Evolutionary conservation across 2,888 invertebrate genomes (phyloP), one percentile per base, ranked within the genome.

Genomic region (Oscheius sp.): DNA sequence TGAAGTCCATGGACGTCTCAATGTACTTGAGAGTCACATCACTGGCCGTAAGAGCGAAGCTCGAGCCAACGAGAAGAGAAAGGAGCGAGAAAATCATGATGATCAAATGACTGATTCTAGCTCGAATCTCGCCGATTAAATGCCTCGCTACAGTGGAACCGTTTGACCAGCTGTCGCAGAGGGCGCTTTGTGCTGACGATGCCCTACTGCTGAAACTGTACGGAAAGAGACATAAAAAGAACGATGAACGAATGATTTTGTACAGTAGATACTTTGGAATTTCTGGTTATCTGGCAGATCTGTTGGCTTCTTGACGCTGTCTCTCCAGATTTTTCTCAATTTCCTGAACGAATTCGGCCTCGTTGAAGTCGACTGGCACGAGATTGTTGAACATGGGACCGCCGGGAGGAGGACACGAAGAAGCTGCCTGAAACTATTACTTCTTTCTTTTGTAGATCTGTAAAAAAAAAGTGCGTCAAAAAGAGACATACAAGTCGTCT

Each of bases 1-100:
- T 74, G 1, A 55, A 35, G 29, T 74, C 74, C 58, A 74, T 47
- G 9, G 68, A 68, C 2, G 68, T 48, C 5, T 68, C 68, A 13
- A 74, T 37, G 33, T 74, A 74, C 21, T 74, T 47, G 10, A n/a
- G 13, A 35, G 35, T 37, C n/a, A 50, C 21, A 42, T 62, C 21
- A 10, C 21, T 10, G 33, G 32, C 70, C 1, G n/a, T n/a, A 11
- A 35, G 32, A 11, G 60, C 35, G 1, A 72, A 5, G 32, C 11
- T 21, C 29, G 62, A 21, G 13, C 29, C 3, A 11, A 47, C 2
- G 3, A 48, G 33, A 29, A 51, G 29, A 58, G 42, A 21, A 55
- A 71, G 48, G 13, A 50, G 32, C 7, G 32, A 13, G 50, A 58
- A 21, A n/a, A 65, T 13, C 50, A 59, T 57, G 48, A 55, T 63